A percentile compares a stretch with the other conserved stretches of the same genome.
phyloP scores from a whole-genome alignment of 2,797 vertebrate genomes.

The Morelia viridis region DNA sequence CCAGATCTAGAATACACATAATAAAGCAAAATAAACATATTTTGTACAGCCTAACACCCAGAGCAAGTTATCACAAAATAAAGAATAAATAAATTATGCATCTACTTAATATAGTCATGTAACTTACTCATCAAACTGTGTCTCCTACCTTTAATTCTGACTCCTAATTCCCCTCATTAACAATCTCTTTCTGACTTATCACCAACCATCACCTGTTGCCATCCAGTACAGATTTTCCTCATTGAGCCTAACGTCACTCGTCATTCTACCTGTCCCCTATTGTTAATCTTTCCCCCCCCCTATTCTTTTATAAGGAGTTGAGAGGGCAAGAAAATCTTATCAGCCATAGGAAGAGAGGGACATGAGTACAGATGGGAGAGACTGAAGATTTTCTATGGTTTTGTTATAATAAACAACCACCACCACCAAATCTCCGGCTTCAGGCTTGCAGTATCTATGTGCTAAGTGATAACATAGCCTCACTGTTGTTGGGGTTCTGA shows the following conservation, averaged over 20 bases:
- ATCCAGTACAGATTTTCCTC: not conserved
- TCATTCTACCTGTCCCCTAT: not conserved
- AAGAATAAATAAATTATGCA: not conserved
- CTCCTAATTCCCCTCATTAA: not conserved
- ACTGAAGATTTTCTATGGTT: not conserved
- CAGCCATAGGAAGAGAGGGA: not conserved
- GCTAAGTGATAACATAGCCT: not conserved
- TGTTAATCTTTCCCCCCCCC: not conserved
- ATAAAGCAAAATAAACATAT: not conserved
- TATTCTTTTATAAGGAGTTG: not conserved
- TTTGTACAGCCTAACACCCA: not conserved
- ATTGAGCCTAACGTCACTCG: not conserved
- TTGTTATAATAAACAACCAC: not conserved
- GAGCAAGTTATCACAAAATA: not conserved
- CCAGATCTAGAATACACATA: not conserved
- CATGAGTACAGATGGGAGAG: not conserved
- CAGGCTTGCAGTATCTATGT: slow-evolving; percentile 7
- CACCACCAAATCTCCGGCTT: not conserved
- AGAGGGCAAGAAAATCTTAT: not conserved
- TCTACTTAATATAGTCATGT: not conserved
- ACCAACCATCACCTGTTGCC: not conserved
- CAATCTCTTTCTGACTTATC: not conserved
- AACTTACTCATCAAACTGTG: not conserved
- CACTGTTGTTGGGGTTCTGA: not conserved
- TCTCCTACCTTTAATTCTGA: not conserved